Conservation (phyloP, 92 coral and sea anemone genomes). For the Parazoanthus swiftii region DNA sequence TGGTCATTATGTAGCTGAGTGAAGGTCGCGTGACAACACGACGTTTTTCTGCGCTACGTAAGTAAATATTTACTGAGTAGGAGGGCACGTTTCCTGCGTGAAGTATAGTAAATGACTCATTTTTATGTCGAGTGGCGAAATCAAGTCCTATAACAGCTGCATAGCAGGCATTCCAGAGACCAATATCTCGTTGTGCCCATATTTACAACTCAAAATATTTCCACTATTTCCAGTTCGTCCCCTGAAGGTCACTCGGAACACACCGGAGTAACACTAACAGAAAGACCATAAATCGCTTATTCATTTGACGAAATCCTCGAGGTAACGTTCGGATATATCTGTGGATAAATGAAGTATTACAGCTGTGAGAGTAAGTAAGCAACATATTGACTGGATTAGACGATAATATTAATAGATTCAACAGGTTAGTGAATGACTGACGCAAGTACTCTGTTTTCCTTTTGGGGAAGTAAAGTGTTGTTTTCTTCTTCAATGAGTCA, state of each 20-base stretch:
- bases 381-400: not conserved
- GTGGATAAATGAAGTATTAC: not conserved
- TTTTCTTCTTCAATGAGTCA: not conserved
- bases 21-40: not conserved
- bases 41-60: no score
- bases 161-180: conserved; percentile 4
- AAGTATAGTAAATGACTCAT: not conserved
- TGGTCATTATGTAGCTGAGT: not conserved
- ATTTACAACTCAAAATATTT: conserved; percentile 11
- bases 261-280: not conserved
- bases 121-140: not conserved
- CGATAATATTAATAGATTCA: no score
- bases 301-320: not conserved
- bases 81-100: no score
- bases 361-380: not conserved
- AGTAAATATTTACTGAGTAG: no score
- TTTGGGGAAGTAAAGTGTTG: not conserved
- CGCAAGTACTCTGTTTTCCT: not conserved
- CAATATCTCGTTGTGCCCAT: conserved; percentile 9
- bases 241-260: not conserved
- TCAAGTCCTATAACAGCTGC: not conserved
- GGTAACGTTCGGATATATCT: not conserved
- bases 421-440: not conserved
- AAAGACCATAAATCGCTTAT: not conserved
- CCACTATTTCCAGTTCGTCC: not conserved